phyloP scores from a whole-genome alignment of 2,797 vertebrate genomes.

The Orientallactaga sibirica region DNA sequence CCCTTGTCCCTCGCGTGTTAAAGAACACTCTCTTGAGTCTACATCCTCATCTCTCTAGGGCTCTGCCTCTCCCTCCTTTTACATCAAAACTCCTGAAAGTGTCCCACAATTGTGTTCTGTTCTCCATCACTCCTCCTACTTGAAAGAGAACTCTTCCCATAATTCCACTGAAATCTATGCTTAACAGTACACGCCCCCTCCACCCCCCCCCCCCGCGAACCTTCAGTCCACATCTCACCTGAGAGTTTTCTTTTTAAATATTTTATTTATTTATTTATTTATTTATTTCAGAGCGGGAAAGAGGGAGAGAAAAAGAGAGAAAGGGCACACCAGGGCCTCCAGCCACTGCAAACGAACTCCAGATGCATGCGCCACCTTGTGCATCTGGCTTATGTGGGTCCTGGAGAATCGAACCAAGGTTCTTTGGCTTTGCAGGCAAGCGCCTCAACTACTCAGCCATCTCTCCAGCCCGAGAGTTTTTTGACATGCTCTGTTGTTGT shows the following conservation, averaged over 20 bases:
- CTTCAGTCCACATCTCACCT: neutral
- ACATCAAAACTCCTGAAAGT: neutral
- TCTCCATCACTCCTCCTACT: neutral
- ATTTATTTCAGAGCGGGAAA: no score
- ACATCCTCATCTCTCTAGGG: neutral
- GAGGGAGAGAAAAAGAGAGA: no score
- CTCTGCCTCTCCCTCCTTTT: neutral
- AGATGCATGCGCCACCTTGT: no score
- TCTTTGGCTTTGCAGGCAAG: no score
- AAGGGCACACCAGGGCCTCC: no score
- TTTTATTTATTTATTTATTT: no score
- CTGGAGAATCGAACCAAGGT: no score
- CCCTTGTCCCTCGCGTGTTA: neutral
- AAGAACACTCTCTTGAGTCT: neutral
- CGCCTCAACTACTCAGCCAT: no score
- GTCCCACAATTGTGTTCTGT: neutral
- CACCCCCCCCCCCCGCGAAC: neutral
- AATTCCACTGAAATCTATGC: neutral
- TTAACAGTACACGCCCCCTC: neutral
- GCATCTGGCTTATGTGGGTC: no score
- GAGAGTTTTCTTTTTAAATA: neutral
- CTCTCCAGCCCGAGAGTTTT: neutral
- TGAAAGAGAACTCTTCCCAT: neutral
- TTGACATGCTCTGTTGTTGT: neutral
- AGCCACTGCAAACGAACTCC: no score